These are phyloP conservation scores for Charaxes varanes DNA, from an alignment of 1,140 invertebrate species.

Conservation along the genomic window DNA sequence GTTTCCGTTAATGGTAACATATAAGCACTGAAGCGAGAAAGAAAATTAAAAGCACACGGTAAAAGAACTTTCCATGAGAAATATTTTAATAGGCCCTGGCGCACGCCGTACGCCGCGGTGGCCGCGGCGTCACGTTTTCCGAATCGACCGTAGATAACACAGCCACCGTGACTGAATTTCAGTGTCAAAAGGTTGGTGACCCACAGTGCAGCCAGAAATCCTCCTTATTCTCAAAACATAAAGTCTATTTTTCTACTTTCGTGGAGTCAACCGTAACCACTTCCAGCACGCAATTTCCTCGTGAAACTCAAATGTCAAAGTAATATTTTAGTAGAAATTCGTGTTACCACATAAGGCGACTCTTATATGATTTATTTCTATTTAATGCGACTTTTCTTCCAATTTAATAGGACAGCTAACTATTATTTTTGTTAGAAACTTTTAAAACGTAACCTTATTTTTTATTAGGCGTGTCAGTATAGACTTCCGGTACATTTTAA, in stretches of 20 bases:
- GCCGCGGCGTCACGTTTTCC: constrained; percentile 65
- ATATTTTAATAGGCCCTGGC: too few relatives aligned
- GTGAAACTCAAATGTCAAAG: constrained; percentile 45
- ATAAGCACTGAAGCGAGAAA: too few relatives aligned
- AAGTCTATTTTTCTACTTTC: constrained; percentile 24
- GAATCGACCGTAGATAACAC: constrained; percentile 57
- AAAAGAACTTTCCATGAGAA: too few relatives aligned
- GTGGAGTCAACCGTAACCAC: constrained; percentile 24
- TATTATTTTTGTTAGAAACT: not conserved
- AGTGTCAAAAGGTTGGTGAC: constrained; percentile 72
- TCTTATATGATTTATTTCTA: too few relatives aligned
- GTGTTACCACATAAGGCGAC: not conserved
- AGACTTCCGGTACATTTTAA: too few relatives aligned
- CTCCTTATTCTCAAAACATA: constrained; percentile 35
- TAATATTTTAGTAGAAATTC: constrained; percentile 17
- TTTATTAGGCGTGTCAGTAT: not conserved
- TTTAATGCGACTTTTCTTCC: too few relatives aligned
- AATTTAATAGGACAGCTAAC: too few relatives aligned
- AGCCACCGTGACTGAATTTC: constrained; percentile 60
- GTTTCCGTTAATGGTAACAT: too few relatives aligned
- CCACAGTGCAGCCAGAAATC: constrained; percentile 43
- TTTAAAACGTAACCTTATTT: not conserved
- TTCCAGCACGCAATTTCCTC: constrained; percentile 35
- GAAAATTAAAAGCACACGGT: too few relatives aligned
- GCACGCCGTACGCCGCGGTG: constrained; percentile 58